A percentile compares a stretch with the other conserved stretches of the same genome.
Evolutionary conservation across 2,113 vertebrate species (phyloP).

Genomic region (Chlorocebus sabaeus): DNA sequence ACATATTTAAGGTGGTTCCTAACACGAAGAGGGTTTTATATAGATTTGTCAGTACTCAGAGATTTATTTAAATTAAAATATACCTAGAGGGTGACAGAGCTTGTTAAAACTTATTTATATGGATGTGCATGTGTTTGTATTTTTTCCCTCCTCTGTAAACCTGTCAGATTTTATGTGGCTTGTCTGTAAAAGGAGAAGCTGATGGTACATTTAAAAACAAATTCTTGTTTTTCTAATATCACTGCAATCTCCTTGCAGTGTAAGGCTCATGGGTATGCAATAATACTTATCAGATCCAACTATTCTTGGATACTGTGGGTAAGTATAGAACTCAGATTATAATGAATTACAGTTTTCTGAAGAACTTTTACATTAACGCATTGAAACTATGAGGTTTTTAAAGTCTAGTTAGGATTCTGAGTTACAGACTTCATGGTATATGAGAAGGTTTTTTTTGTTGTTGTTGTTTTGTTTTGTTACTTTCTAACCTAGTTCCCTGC

Average conservation of each 20-base stretch:
- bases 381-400: background rate
- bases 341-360: background rate
- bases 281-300: background rate
- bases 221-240: background rate
- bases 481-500: background rate
- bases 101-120: slow-evolving; percentile 52
- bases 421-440: background rate
- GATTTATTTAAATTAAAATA: slow-evolving; percentile 55
- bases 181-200: background rate
- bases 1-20: background rate
- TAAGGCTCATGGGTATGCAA: background rate
- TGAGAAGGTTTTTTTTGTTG: background rate
- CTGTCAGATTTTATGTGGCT: slow-evolving; percentile 45
- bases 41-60: background rate
- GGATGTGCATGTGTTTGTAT: background rate
- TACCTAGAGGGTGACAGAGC: slow-evolving; percentile 21
- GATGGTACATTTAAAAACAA: slow-evolving; percentile 22
- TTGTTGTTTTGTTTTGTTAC: background rate
- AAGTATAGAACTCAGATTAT: background rate
- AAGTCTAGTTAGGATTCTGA: background rate
- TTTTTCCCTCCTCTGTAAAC: slow-evolving; percentile 39
- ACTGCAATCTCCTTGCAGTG: background rate
- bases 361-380: background rate
- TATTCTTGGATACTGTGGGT: background rate
- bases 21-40: background rate